phyloP scores from a whole-genome alignment of 2,113 vertebrate genomes.

The Microcebus tavaratra region DNA sequence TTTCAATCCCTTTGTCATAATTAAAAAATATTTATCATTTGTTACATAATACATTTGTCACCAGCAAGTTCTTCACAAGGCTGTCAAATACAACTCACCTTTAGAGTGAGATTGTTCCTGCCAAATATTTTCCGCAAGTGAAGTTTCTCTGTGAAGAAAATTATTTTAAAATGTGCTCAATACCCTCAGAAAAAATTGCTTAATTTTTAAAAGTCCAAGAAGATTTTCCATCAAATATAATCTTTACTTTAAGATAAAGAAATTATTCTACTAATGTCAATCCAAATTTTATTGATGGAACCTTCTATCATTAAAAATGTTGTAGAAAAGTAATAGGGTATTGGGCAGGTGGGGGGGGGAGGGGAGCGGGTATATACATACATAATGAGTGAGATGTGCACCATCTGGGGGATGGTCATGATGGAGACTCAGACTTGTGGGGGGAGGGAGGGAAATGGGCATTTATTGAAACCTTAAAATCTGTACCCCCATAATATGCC shows the following conservation, averaged over 20 bases:
- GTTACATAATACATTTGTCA: slow-evolving; percentile 8
- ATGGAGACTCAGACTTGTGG: no score
- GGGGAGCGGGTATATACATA: no score
- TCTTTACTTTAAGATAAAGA: not conserved
- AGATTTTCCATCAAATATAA: slow-evolving; percentile 26
- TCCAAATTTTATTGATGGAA: slow-evolving; percentile 18
- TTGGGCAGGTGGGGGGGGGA: no score
- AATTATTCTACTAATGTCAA: slow-evolving; percentile 32
- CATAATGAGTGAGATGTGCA: no score
- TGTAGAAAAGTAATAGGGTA: not conserved
- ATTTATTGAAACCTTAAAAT: no score
- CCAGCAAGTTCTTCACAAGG: not conserved
- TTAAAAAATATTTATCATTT: slow-evolving; percentile 25
- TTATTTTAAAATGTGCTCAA: slow-evolving; percentile 49
- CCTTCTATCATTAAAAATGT: slow-evolving; percentile 6
- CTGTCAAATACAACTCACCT: slow-evolving; percentile 69
- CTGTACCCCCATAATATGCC: no score
- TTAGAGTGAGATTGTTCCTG: slow-evolving; percentile 64
- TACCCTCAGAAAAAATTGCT: slow-evolving; percentile 36
- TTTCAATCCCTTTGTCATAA: slow-evolving; percentile 2
- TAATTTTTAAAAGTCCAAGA: slow-evolving; percentile 39
- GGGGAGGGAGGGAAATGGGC: no score
- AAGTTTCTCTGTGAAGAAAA: slow-evolving; percentile 76
- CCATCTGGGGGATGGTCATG: no score
- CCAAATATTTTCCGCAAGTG: slow-evolving; percentile 58